These are phyloP conservation scores for Bubo blakistoni DNA, from an alignment of 2,113 vertebrate species.

Conservation along the genomic window DNA sequence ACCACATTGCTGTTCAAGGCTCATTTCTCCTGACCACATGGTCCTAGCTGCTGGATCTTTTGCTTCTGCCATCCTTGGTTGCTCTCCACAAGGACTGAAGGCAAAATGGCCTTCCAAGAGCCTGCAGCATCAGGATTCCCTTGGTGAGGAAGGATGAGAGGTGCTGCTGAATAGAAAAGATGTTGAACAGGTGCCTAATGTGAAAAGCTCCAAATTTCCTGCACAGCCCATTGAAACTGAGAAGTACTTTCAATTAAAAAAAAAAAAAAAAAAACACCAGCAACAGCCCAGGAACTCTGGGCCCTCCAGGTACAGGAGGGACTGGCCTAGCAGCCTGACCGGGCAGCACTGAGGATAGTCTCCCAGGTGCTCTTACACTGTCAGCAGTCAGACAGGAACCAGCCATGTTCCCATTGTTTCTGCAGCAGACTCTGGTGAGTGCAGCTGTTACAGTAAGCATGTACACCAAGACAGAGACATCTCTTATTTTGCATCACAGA, in stretches of 20 bases:
- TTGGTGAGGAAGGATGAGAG: background rate
- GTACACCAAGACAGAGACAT: background rate
- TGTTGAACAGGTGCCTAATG: background rate
- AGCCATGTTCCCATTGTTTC: background rate
- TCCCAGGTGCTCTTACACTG: background rate
- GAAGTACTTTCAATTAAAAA: background rate
- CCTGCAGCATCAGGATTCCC: background rate
- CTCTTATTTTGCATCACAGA: background rate
- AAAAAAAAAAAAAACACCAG: too few species aligned
- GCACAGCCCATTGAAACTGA: background rate
- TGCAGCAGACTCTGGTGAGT: rapidly evolving
- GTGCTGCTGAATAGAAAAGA: background rate
- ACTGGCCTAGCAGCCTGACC: background rate
- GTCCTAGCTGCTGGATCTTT: background rate
- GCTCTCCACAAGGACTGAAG: background rate
- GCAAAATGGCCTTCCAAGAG: background rate
- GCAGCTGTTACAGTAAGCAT: background rate
- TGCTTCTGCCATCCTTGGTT: background rate
- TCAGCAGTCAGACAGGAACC: background rate
- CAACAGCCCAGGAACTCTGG: background rate
- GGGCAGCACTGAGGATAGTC: background rate
- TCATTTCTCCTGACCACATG: background rate
- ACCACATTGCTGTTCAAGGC: background rate
- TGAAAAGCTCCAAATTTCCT: background rate
- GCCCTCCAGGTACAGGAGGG: background rate